Evolutionary conservation across 2,797 vertebrate genomes (phyloP).

Genomic region (Labeo calbasu): DNA sequence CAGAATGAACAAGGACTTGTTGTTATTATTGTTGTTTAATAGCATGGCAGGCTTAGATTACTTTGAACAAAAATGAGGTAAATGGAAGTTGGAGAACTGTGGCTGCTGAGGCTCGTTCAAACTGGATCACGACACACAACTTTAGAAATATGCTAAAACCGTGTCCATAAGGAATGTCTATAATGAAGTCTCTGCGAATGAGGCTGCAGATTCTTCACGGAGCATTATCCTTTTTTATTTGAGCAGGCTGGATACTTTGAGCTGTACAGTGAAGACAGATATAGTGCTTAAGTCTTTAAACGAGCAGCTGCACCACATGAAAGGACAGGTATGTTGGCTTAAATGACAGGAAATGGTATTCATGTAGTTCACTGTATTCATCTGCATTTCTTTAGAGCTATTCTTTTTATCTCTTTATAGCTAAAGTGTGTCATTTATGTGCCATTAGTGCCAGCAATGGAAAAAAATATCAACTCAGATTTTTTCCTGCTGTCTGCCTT

Average conservation of each 20-base stretch:
- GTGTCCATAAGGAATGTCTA: neutral
- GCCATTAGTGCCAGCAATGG: neutral
- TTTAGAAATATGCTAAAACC: neutral
- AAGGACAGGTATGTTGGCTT: conserved; percentile 64
- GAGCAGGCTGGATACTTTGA: conserved; percentile 29
- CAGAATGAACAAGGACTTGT: conserved; percentile 73
- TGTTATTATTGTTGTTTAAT: conserved; percentile 65
- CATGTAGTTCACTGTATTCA: neutral
- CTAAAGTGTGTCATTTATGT: neutral
- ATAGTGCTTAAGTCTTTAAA: conserved; percentile 39
- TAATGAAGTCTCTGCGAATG: conserved; percentile 2
- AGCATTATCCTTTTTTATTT: conserved; percentile 24
- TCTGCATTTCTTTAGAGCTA: neutral
- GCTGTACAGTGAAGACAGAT: conserved; percentile 21
- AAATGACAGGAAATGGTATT: conserved; percentile 19
- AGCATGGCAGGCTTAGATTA: conserved; percentile 69
- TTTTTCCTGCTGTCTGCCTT: neutral
- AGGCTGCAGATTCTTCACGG: conserved; percentile 5
- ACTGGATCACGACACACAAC: neutral
- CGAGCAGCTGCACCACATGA: conserved; percentile 58
- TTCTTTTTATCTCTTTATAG: neutral
- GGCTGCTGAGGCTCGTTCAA: neutral
- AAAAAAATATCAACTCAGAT: neutral
- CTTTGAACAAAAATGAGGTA: conserved; percentile 60
- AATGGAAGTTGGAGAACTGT: conserved; percentile 25